These are phyloP conservation scores for Lithophane leautieri DNA, from an alignment of 2,888 invertebrate species.

Conservation along the genomic window DNA sequence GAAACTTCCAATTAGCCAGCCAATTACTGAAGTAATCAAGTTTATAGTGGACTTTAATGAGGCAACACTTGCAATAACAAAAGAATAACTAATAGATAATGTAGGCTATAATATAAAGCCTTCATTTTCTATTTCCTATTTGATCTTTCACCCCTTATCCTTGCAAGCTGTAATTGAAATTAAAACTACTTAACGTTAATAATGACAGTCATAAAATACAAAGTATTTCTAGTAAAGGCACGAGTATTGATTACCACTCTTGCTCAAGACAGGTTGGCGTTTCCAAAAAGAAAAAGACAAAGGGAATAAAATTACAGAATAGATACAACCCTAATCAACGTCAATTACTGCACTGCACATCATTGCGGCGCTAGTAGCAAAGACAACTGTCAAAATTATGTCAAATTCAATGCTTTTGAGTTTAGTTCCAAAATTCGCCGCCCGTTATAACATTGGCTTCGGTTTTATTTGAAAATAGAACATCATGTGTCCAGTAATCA, in stretches of 20 bases:
- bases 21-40: slow-evolving; percentile 33
- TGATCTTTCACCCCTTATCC: slow-evolving; percentile 30
- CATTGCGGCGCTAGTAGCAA: not conserved
- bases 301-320: not conserved
- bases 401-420: slow-evolving; percentile 1
- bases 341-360: not conserved
- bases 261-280: not conserved
- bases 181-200: not conserved
- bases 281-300: not conserved
- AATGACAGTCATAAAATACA: no score
- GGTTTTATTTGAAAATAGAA: slow-evolving; percentile 19
- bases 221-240: not conserved
- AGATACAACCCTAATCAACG: not conserved
- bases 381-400: not conserved
- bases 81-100: slow-evolving; percentile 39
- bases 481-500: slow-evolving; percentile 1
- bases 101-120: slow-evolving; percentile 31
- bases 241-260: not conserved
- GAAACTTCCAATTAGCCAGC: slow-evolving; percentile 18
- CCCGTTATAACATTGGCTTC: no score
- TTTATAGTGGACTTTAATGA: slow-evolving; percentile 18
- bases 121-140: slow-evolving; percentile 42
- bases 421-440: not conserved
- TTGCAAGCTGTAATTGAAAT: slow-evolving; percentile 15
- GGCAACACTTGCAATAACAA: slow-evolving; percentile 31